Base-by-base conservation (phyloP, 2,888 invertebrate species). In the Phanerotoma sp. region DNA sequence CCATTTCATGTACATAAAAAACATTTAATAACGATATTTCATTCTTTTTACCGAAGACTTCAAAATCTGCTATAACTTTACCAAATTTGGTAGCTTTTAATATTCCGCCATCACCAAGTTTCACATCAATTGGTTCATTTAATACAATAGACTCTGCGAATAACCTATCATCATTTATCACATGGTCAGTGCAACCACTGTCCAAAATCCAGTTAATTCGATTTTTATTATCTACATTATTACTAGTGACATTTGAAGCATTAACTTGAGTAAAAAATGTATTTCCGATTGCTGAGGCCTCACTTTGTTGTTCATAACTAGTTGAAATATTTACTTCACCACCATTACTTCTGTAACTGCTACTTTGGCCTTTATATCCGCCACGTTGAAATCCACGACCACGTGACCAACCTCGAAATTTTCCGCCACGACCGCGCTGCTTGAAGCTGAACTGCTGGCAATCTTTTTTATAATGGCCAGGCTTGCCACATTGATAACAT, bases 1-100 rank as follows among this genome's bases (percentile, higher is more conserved):
- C 56, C 18, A 62, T 64, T 7, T 58, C 52, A 54, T 52, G 51
- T 5, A 52, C 54, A 49, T 30, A 55, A 15, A 52, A 58, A 22
- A 58, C 53, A 33, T 58, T 55, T 44, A 32, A 45, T 18, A 62
- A 30, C 15, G 37, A 47, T n/a, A 61, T 42, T 41, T 47, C 3
- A 25, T 25, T 25, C 7, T 25, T 25, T 7, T 25, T 25, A 25
- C 25, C 25, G 7, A 25, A 25, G 7, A 25, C 25, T 6, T 25
- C 25, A 25, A 25, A 25, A 6, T 25, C 25, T 25, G 25, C 7
- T 6, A 25, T 33, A 13, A 51, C 18, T 46, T 41, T 47, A 16
- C 53, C 48, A 6, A 47, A 10, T 40, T 21, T 48, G 9, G 38
- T 53, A 6, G 40, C 41, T 22, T 22, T 25, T 30, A 53, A 25